Base-by-base conservation (phyloP, 2,797 vertebrate genomes). In the Alosa sapidissima region DNA sequence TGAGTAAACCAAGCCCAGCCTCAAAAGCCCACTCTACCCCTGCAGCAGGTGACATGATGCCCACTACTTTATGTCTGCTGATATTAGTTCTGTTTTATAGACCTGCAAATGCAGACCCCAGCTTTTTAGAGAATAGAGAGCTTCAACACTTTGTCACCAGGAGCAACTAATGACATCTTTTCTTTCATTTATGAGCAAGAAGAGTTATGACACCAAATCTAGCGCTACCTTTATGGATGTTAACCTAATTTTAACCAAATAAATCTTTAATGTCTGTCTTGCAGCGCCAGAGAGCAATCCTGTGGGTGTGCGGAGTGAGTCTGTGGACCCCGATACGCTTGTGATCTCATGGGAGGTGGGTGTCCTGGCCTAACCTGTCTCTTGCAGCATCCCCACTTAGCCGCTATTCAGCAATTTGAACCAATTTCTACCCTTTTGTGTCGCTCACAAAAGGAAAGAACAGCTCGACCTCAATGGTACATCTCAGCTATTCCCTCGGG, bases 321-420 rank as follows among this genome's bases (percentile, higher is more conserved):
- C 97, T 21, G 90, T 86, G 4, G 92, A 96, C 78, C 95, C 96
- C 47, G 92, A 92, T 87, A 96, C 94, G 33, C 95, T 98, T 90
- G 89, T 97, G 88, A 96, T 98, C 90, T 92, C 88, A 6, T 98
- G 97, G 97, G 90, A 96, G 96, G 97, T 98, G 51, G 6, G 24
- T 81, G 36, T 14, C 6, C 72, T 72, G 68, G 33, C 36, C 36
- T 19, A 19, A 8, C 41, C 41, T 47, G 41, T 78, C 68, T 41
- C 68, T 75, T 9, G 5, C 19, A 47, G 19, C 21, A 16, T 47
- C 41, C 16, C 72, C 16, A 19, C 68, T 75, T 5, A 36, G 28
- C 24, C 13, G 24, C 36, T 41, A 75, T 75, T 41, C 33, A 1
- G 33, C 33, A 47, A 78, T 78, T 78, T 45, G 41, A 16, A 19